Evolutionary conservation across 1,140 invertebrate genomes (phyloP).

Genomic region (Eumeta japonica): DNA sequence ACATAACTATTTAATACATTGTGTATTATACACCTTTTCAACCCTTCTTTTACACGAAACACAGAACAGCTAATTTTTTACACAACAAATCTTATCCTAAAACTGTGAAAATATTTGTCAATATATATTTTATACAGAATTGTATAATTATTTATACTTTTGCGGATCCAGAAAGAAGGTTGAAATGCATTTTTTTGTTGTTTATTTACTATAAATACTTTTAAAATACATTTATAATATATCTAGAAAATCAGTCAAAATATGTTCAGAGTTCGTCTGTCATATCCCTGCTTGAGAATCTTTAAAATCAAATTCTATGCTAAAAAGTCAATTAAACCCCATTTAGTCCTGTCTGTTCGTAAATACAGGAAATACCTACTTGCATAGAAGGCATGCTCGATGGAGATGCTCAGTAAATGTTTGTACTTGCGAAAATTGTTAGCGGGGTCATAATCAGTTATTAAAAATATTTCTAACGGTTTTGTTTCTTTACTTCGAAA

Average conservation of each 20-base stretch:
- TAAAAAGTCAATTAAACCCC: too few species aligned
- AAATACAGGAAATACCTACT: too few species aligned
- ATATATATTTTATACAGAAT: constrained; percentile 38
- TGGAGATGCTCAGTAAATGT: too few species aligned
- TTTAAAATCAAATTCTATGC: too few species aligned
- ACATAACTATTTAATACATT: constrained; percentile 48
- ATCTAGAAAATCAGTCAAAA: constrained; percentile 52
- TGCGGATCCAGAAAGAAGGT: constrained; percentile 53
- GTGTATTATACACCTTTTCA: constrained; percentile 50
- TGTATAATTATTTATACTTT: constrained; percentile 34
- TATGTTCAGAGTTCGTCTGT: constrained; percentile 28
- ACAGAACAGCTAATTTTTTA: constrained; percentile 49
- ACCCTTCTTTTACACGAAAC: constrained; percentile 47
- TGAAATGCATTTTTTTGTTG: constrained; percentile 55
- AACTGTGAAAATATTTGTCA: constrained; percentile 55
- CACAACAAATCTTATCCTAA: constrained; percentile 53
- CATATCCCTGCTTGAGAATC: too few species aligned
- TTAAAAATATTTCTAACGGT: too few species aligned
- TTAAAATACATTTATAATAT: constrained; percentile 44
- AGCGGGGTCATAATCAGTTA: too few species aligned
- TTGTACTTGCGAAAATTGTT: too few species aligned
- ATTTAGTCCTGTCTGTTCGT: too few species aligned
- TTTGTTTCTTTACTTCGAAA: too few species aligned
- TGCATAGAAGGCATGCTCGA: too few species aligned
- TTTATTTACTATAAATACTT: constrained; percentile 52